These are phyloP conservation scores for Epistrophe grossulariae DNA, from an alignment of 2,888 invertebrate species.

Conservation along the genomic window DNA sequence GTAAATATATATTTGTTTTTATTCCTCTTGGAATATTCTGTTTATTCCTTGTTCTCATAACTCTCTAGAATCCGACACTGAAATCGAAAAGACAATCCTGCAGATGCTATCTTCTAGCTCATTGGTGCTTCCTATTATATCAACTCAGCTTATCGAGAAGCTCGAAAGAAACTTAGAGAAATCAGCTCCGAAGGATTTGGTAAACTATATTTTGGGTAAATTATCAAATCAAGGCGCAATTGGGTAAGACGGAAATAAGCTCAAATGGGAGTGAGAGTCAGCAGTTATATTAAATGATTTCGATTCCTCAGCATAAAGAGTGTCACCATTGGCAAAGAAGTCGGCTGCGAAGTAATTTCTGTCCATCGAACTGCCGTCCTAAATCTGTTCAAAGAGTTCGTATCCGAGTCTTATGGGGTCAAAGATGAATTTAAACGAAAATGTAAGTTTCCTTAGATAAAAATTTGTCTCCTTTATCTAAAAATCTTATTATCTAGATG, in stretches of 20 bases:
- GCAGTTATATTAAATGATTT: not conserved
- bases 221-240: slow-evolving; percentile 87
- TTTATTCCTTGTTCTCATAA: not conserved
- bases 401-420: slow-evolving; percentile 82
- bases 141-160: slow-evolving; percentile 86
- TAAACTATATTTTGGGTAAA: slow-evolving; percentile 90
- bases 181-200: slow-evolving; percentile 86
- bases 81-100: slow-evolving; percentile 87
- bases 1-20: slow-evolving; percentile 30
- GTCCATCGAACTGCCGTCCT: slow-evolving; percentile 81
- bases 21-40: not conserved
- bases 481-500: slow-evolving; percentile 80
- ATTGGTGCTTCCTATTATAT: slow-evolving; percentile 89
- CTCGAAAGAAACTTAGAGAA: slow-evolving; percentile 85
- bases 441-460: slow-evolving; percentile 80
- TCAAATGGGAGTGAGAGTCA: not conserved
- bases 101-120: slow-evolving; percentile 89
- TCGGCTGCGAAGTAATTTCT: slow-evolving; percentile 83
- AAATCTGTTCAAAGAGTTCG: slow-evolving; percentile 81
- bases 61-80: slow-evolving; percentile 84
- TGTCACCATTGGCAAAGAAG: slow-evolving; percentile 82
- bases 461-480: not conserved
- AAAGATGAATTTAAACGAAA: slow-evolving; percentile 84
- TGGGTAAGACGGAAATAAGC: slow-evolving; percentile 25
- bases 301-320: slow-evolving; percentile 79